Conservation (phyloP, 2,888 invertebrate genomes). For the Synergus japonicus region DNA sequence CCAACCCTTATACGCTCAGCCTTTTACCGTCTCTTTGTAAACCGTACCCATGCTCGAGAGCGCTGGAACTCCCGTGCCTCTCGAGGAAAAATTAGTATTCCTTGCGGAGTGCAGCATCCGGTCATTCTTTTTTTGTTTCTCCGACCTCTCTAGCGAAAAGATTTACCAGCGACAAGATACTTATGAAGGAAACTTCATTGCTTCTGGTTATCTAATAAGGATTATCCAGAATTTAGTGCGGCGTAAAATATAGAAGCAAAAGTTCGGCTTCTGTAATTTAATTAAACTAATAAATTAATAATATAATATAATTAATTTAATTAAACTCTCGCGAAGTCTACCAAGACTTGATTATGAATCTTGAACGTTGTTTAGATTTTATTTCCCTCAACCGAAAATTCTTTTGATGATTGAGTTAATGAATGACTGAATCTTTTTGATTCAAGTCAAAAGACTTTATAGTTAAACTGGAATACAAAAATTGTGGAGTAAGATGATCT, state of each 20-base stretch:
- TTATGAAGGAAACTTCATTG: constrained; percentile 6
- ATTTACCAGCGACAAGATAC: constrained; percentile 4
- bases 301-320: neutral
- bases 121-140: neutral
- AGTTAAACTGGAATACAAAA: too few species aligned
- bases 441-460: too few species aligned
- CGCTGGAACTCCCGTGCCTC: neutral
- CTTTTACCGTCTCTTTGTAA: constrained; percentile 1
- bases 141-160: neutral
- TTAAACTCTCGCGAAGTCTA: neutral
- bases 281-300: too few species aligned
- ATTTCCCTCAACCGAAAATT: too few species aligned
- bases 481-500: neutral
- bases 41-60: neutral
- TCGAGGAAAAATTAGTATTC: neutral
- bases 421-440: too few species aligned
- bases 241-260: neutral
- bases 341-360: too few species aligned
- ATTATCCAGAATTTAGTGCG: neutral
- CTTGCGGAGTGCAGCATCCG: neutral
- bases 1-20: neutral
- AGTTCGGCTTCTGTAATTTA: neutral
- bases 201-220: neutral
- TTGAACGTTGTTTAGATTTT: neutral
- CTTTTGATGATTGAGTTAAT: too few species aligned